phyloP scores from a whole-genome alignment of 2,888 invertebrate genomes.

The Agriopis marginaria region DNA sequence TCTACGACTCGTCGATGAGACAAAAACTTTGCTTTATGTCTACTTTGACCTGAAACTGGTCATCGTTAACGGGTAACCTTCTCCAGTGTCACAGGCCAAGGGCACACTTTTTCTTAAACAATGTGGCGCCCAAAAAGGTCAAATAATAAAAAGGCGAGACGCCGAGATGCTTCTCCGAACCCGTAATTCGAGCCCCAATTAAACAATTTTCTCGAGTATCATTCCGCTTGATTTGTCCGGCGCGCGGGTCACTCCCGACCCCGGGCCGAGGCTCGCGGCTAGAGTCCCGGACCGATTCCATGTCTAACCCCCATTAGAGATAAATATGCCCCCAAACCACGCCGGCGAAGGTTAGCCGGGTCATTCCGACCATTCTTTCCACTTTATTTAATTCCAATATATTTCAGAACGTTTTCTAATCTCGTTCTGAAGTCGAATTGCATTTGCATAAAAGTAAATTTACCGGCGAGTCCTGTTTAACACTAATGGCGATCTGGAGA shows the following conservation, averaged over 20 bases:
- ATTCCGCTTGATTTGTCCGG: slow-evolving; percentile 73
- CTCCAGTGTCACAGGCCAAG: slow-evolving; percentile 47
- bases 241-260: slow-evolving; percentile 74
- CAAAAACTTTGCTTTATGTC: slow-evolving; percentile 20
- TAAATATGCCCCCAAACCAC: slow-evolving; percentile 83
- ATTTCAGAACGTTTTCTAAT: slow-evolving; percentile 62
- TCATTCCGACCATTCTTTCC: slow-evolving; percentile 66
- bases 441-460: slow-evolving; percentile 71
- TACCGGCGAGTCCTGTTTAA: slow-evolving; percentile 56
- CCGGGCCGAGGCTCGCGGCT: slow-evolving; percentile 80
- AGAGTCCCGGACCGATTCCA: slow-evolving; percentile 72
- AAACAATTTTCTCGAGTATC: slow-evolving; percentile 84
- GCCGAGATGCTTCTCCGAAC: slow-evolving; percentile 63
- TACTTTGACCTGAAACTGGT: slow-evolving; percentile 15
- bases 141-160: slow-evolving; percentile 59
- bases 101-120: slow-evolving; percentile 42
- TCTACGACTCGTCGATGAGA: slow-evolving; percentile 14
- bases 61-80: slow-evolving; percentile 27
- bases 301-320: slow-evolving; percentile 81
- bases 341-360: slow-evolving; percentile 66
- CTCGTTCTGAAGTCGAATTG: slow-evolving; percentile 53
- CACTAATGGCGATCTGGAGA: slow-evolving; percentile 66
- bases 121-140: slow-evolving; percentile 56
- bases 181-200: slow-evolving; percentile 82
- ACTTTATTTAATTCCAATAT: slow-evolving; percentile 64